These are phyloP conservation scores for Drosophila sordidula DNA, from an alignment of 2,888 invertebrate genomes.

Conservation along the genomic window DNA sequence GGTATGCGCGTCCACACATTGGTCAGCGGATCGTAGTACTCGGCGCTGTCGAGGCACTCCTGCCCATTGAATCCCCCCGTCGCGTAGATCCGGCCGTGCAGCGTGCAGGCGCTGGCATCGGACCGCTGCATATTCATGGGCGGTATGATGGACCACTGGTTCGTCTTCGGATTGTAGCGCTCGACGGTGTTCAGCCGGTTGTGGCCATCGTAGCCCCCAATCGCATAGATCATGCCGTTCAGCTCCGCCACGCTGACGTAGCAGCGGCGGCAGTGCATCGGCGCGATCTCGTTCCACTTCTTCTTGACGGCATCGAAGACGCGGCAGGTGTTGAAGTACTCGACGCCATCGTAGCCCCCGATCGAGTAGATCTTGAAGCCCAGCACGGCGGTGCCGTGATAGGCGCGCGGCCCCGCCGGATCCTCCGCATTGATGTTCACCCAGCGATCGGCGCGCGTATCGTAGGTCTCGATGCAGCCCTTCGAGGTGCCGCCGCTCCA, in stretches of 20 bases:
- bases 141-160: constrained; percentile 95
- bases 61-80: constrained; percentile 95
- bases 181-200: constrained; percentile 95
- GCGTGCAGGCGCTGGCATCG: constrained; percentile 95
- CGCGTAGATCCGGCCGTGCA: constrained; percentile 88
- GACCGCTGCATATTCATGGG: constrained; percentile 95
- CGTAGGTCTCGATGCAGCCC: constrained; percentile 93
- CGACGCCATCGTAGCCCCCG: constrained; percentile 95
- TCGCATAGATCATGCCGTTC: constrained; percentile 92
- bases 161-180: constrained; percentile 92
- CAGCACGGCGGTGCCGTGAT: constrained; percentile 96
- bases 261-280: constrained; percentile 95
- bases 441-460: constrained; percentile 95
- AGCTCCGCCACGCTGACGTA: constrained; percentile 94
- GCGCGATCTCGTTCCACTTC: constrained; percentile 94
- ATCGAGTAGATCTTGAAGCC: constrained; percentile 94
- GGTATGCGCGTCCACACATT: constrained; percentile 92
- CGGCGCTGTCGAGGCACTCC: constrained; percentile 94
- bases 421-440: constrained; percentile 89
- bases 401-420: constrained; percentile 93
- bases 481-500: constrained; percentile 88
- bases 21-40: constrained; percentile 91
- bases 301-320: constrained; percentile 95
- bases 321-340: constrained; percentile 93
- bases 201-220: constrained; percentile 95